Base-by-base conservation (phyloP, 2,888 invertebrate genomes). In the Phrixothrix hirtus region DNA sequence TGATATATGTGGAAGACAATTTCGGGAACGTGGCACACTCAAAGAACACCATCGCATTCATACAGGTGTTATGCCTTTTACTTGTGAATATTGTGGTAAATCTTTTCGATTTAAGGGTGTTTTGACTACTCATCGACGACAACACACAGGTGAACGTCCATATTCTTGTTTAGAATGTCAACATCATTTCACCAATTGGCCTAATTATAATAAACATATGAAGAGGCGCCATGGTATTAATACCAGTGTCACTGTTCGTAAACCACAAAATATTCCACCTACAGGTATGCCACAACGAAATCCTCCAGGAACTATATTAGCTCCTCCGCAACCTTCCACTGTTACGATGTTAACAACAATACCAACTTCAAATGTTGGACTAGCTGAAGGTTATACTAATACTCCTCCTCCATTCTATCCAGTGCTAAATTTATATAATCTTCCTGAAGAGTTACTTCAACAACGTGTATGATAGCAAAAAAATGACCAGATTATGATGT, bases 191-290 rank as follows among this genome's bases (percentile, higher is more conserved):
- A 88, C 88, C 0, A 89, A 89, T 68, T 89, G 89, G 88, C 88
- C 89, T 0, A 89, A 89, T 74, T 89, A 88, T 64, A 89, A 89
- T 64, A 89, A 89, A 63, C 89, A 89, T 67, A 88, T 89, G 86
- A 89, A 88, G 73, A 75, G 89, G 15, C 77, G 88, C 16, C 88
- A 88, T 56, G 84, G 84, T 25, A 76, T 77, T 42, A 75, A 77
- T 59, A 77, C 77, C 1, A 75, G 75, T 57, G 76, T 76, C 1
- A 75, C 74, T 2, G 74, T 74, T 11, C 65, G 77, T 12, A 77
- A 76, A 46, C 71, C 73, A 17, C 76, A 76, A 59, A 70, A 69
- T 17, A 77, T 76, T 54, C 77, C 77, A 17, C 76, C 76, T 1
- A 75, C 76, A 2, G 76, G 76, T 6, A 75, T 74, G 74, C 75